Percentiles rank a stretch among this genome's conserved stretches.
These are phyloP conservation scores for Aphelenchoides bicaudatus DNA, from an alignment of 2,888 invertebrate species.

Conservation along the genomic window DNA sequence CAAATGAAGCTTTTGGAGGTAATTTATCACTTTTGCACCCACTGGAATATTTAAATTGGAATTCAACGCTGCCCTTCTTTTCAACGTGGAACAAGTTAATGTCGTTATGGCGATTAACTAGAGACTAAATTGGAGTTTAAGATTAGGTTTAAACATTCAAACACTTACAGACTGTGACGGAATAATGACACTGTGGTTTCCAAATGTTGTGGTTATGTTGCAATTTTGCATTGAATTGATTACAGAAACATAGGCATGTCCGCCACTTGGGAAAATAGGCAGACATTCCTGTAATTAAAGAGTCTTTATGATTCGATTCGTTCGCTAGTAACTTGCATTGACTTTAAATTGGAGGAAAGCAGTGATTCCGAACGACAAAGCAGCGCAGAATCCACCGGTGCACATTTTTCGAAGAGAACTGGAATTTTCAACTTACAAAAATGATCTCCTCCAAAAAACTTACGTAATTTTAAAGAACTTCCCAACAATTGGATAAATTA, in stretches of 20 bases:
- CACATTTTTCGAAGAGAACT: slow-evolving; percentile 81
- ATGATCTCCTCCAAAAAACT: slow-evolving; percentile 22
- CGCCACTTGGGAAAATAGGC: slow-evolving; percentile 28
- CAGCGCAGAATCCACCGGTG: slow-evolving; percentile 80
- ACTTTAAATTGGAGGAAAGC: slow-evolving; percentile 41
- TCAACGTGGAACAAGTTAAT: background rate
- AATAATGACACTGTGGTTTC: background rate
- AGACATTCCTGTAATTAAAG: slow-evolving; percentile 36
- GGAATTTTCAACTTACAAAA: slow-evolving; percentile 25
- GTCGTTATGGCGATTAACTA: no score
- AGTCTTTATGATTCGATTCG: background rate
- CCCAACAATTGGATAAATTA: slow-evolving; percentile 38
- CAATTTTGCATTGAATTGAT: slow-evolving; percentile 26
- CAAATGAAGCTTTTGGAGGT: slow-evolving; percentile 7
- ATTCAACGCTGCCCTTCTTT: background rate
- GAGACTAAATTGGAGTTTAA: no score
- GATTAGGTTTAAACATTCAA: no score
- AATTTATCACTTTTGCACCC: background rate
- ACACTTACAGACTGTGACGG: slow-evolving; percentile 1
- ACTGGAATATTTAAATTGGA: background rate
- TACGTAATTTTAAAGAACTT: slow-evolving; percentile 35
- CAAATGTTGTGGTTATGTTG: slow-evolving; percentile 5
- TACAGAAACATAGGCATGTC: slow-evolving; percentile 28
- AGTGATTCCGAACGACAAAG: slow-evolving; percentile 71
- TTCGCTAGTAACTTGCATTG: slow-evolving; percentile 29